Conservation (phyloP, 2,113 vertebrate genomes). For the Tor tambroides region DNA sequence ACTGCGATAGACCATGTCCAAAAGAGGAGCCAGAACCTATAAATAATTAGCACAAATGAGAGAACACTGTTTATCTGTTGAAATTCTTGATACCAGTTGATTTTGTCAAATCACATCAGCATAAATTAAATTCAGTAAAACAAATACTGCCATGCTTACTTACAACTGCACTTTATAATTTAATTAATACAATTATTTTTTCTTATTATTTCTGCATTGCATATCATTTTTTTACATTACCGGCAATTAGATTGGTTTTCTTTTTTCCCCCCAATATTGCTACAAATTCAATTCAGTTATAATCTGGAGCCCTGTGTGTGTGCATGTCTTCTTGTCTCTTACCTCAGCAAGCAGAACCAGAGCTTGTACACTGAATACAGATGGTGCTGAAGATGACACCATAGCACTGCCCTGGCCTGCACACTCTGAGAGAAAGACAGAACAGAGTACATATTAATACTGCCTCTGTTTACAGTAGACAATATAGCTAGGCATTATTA, state of each 20-base stretch:
- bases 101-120: not conserved
- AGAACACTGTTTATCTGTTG: not conserved
- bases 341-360: slow-evolving; percentile 95
- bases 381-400: slow-evolving; percentile 94
- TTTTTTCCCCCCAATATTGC: not conserved
- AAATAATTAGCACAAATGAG: not conserved
- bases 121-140: not conserved
- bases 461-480: not conserved
- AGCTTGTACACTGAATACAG: slow-evolving; percentile 93
- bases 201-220: not conserved
- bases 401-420: slow-evolving; percentile 80
- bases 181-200: not conserved
- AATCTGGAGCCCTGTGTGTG: not conserved
- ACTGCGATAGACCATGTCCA: slow-evolving; percentile 96
- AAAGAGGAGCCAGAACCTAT: slow-evolving; percentile 89
- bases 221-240: not conserved
- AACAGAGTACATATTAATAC: not conserved
- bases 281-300: not conserved
- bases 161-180: not conserved
- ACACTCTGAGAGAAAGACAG: slow-evolving; percentile 72
- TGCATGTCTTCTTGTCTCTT: slow-evolving; percentile 14
- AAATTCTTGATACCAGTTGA: not conserved
- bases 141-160: not conserved
- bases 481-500: not conserved
- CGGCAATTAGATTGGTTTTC: not conserved